Evolutionary conservation across 2,113 vertebrate genomes (phyloP), one percentile per base, ranked within the genome.

Genomic region (Scartelaos histophorus): DNA sequence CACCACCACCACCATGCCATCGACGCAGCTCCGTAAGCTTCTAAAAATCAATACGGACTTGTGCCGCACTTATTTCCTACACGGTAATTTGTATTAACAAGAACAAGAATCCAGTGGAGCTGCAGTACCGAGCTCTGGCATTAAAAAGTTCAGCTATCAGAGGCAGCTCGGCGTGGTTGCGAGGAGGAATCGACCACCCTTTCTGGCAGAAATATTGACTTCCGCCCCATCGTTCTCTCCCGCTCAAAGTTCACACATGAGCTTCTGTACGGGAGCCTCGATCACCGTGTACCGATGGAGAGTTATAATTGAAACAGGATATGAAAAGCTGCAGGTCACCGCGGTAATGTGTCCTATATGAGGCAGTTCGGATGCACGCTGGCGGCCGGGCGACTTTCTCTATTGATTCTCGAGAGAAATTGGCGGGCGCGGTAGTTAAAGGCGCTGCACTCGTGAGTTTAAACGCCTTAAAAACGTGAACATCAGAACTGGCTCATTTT

Each of bases 201-300:
- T 43, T 75, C 75, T 79, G 13, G 71, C 70, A 82, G 81, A 85
- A 74, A 78, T 87, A 87, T 87, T 78, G 80, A 89, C 78, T 82
- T 77, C 76, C 79, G 71, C 75, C 85, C 80, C 24, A 76, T 25
- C 15, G 80, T 69, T 82, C 70, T 67, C 71, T 78, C 13, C 13
- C 74, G 79, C 80, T 80, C 72, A 65, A 83, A 77, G 75, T 86
- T 84, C 85, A 81, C 78, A 81, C 61, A 70, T 51, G 46, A 68
- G 69, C 67, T 78, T 62, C 74, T 66, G 74, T 79, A 67, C 83
- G 62, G 80, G 73, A 4, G 57, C 70, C 66, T 81, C 83, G 72
- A 70, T 87, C 74, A 57, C 67, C 70, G 56, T 49, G 57, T 3
- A 25, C 72, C 54, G 45, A 54, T 74, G 57, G 64, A 78, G 13